Evolutionary conservation across 2,797 vertebrate species (phyloP).

Genomic region (Tapera naevia): DNA sequence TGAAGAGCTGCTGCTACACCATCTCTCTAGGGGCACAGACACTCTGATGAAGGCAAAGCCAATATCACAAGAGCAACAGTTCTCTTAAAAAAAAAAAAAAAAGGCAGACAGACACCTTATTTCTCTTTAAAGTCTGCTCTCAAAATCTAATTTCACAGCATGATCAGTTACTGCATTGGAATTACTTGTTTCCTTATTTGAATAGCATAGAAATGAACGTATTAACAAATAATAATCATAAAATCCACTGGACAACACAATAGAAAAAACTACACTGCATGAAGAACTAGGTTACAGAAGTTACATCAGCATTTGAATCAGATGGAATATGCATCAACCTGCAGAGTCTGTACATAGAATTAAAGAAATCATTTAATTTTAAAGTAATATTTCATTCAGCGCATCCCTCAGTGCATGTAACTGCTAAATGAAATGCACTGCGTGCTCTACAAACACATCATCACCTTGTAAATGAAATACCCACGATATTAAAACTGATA

Average conservation of each 20-base stretch:
- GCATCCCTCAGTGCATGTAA: slow-evolving; percentile 69
- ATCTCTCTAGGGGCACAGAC: background rate
- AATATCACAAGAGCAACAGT: background rate
- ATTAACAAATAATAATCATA: slow-evolving; percentile 50
- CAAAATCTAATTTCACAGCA: slow-evolving; percentile 58
- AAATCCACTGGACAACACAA: slow-evolving; percentile 56
- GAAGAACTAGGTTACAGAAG: slow-evolving; percentile 55
- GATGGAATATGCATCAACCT: slow-evolving; percentile 61
- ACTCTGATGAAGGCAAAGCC: background rate
- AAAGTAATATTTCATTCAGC: slow-evolving; percentile 70
- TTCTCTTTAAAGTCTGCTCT: slow-evolving; percentile 35
- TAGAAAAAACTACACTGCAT: slow-evolving; percentile 27
- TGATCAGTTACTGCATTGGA: slow-evolving; percentile 34
- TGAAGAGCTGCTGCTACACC: background rate
- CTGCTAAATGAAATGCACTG: slow-evolving; percentile 67
- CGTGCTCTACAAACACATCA: slow-evolving; percentile 67
- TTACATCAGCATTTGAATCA: slow-evolving; percentile 21
- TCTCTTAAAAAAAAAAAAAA: background rate
- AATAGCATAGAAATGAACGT: slow-evolving; percentile 25
- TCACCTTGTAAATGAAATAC: slow-evolving; percentile 70
- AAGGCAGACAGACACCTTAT: background rate
- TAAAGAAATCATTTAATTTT: slow-evolving; percentile 69
- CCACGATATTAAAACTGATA: slow-evolving; percentile 67
- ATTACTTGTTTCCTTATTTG: slow-evolving; percentile 42
- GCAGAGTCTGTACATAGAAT: slow-evolving; percentile 35